These are phyloP conservation scores for Thinocorus orbignyianus DNA, from an alignment of 2,113 vertebrate genomes.

Conservation along the genomic window DNA sequence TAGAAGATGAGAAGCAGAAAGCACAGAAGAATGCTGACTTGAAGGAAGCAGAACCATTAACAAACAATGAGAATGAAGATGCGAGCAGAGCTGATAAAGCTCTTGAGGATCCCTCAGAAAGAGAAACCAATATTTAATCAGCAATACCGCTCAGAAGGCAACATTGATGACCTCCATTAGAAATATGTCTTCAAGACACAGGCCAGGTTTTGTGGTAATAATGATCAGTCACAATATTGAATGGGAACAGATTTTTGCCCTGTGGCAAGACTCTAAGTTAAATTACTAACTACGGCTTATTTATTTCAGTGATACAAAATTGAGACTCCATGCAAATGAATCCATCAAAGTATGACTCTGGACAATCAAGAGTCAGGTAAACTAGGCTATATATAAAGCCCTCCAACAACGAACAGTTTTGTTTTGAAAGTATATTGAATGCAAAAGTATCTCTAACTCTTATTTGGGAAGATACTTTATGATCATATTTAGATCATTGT, in stretches of 20 bases:
- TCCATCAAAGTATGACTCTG: not conserved
- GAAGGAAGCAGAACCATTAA: conserved; percentile 73
- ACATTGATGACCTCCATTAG: conserved; percentile 55
- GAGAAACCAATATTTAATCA: conserved; percentile 92
- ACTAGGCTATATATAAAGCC: not conserved
- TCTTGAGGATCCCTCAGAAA: conserved; percentile 77
- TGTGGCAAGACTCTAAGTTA: not conserved
- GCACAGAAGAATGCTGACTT: conserved; percentile 60
- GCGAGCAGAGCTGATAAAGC: conserved; percentile 47
- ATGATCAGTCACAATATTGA: conserved; percentile 36
- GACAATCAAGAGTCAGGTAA: not conserved
- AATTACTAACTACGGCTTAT: not conserved
- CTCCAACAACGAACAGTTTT: conserved; percentile 2
- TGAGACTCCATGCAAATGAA: not conserved
- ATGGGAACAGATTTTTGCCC: conserved; percentile 47
- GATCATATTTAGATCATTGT: not conserved
- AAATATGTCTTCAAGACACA: conserved; percentile 47
- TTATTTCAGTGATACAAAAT: conserved; percentile 33
- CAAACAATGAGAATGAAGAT: conserved; percentile 65
- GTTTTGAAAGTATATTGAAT: not conserved
- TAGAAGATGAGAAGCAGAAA: conserved; percentile 72
- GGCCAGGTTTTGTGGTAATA: conserved; percentile 50
- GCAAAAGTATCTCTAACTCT: not conserved
- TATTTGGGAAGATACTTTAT: not conserved
- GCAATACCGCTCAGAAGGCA: conserved; percentile 7